A percentile compares a stretch with the other conserved stretches of the same genome.
Evolutionary conservation across 1,140 invertebrate genomes (phyloP).

Genomic region (Drosophila mojavensis): DNA sequence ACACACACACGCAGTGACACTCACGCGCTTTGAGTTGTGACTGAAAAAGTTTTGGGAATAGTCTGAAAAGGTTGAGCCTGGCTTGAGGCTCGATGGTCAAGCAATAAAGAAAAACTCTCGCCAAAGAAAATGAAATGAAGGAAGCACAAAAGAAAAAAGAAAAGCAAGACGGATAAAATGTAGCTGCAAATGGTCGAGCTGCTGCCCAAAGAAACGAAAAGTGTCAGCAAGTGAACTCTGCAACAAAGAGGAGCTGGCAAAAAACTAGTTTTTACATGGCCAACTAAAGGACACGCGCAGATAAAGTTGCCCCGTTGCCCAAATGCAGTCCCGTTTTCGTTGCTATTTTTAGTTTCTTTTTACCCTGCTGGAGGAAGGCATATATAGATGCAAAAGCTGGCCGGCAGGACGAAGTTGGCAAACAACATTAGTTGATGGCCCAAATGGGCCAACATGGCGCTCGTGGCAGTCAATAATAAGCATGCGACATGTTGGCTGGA

Average conservation of each 20-base stretch:
- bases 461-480: constrained; percentile 81
- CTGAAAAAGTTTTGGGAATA: constrained; percentile 23
- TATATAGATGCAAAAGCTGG: constrained; percentile 53
- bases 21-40: constrained; percentile 17
- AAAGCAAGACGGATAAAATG: constrained; percentile 60
- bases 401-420: constrained; percentile 67
- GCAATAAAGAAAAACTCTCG: constrained; percentile 63
- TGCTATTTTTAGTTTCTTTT: not conserved
- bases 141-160: not conserved
- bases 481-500: constrained; percentile 79
- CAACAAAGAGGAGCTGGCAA: constrained; percentile 38
- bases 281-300: constrained; percentile 27
- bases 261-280: constrained; percentile 59
- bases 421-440: constrained; percentile 82
- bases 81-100: constrained; percentile 57
- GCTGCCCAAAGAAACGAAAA: constrained; percentile 64
- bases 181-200: constrained; percentile 47
- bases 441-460: constrained; percentile 78
- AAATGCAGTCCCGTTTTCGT: constrained; percentile 8
- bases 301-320: constrained; percentile 43
- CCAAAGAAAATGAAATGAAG: constrained; percentile 42
- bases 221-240: constrained; percentile 68
- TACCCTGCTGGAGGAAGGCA: not conserved
- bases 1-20: not conserved
- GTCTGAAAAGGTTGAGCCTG: constrained; percentile 6